A percentile compares a stretch with the other conserved stretches of the same genome.
Conservation (phyloP, 1,140 invertebrate genomes). For the Drepana arcuata region DNA sequence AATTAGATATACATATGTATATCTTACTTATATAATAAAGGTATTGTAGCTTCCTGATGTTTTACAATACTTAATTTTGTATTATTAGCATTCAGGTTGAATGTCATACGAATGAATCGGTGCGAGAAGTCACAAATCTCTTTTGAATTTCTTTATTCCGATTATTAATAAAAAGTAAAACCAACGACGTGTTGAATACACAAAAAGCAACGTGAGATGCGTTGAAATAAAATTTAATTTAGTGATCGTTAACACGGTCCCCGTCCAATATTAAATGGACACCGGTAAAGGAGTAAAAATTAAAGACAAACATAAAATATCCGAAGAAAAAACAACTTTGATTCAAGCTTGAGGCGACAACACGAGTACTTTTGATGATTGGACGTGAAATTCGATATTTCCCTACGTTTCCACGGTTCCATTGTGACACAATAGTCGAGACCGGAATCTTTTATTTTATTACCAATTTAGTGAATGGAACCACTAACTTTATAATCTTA, state of each 20-base stretch:
- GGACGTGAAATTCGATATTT: constrained; percentile 57
- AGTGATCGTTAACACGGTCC: constrained; percentile 61
- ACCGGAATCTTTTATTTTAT: constrained; percentile 17
- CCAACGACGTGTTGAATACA: constrained; percentile 55
- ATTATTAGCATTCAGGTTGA: no score
- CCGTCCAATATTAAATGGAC: constrained; percentile 64
- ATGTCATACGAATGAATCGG: no score
- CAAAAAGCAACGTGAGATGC: constrained; percentile 44
- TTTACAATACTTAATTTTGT: no score
- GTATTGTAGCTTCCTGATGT: no score
- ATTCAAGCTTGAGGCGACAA: constrained; percentile 28
- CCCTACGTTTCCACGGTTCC: constrained; percentile 33
- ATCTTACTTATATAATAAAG: no score
- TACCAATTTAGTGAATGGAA: constrained; percentile 38
- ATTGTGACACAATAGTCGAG: constrained; percentile 12
- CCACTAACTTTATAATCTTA: no score
- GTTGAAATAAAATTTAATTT: constrained; percentile 69
- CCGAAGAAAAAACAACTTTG: constrained; percentile 47
- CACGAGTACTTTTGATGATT: constrained; percentile 38
- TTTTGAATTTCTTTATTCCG: no score
- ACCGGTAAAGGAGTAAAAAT: constrained; percentile 59
- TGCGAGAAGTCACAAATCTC: no score
- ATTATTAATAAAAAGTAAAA: constrained; percentile 66
- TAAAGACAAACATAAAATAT: constrained; percentile 69
- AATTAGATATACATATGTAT: no score